phyloP scores from a whole-genome alignment of 2,113 vertebrate species.

The Grammomys surdaster region DNA sequence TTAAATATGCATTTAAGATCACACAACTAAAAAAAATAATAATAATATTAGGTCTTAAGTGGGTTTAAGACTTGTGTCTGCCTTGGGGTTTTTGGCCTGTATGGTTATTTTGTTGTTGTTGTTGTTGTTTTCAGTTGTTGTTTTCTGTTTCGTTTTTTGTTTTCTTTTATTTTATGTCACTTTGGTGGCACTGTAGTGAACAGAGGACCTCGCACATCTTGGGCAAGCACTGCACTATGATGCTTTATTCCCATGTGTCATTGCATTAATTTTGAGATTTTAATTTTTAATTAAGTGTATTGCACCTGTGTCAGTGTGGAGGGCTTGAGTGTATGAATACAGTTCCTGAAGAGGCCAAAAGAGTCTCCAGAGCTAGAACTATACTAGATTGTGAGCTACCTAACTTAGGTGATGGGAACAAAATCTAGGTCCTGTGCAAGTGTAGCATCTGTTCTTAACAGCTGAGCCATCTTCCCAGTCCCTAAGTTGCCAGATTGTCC shows the following conservation, averaged over 20 bases:
- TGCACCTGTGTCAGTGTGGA: not conserved
- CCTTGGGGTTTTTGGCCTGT: no score
- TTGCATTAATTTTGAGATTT: no score
- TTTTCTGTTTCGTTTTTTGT: no score
- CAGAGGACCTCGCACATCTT: not conserved
- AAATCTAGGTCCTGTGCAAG: no score
- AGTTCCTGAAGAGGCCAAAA: not conserved
- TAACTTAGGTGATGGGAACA: not conserved
- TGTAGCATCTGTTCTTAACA: not conserved
- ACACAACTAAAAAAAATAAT: not conserved
- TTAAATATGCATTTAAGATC: slow-evolving; percentile 41
- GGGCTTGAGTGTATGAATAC: not conserved
- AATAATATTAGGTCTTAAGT: not conserved
- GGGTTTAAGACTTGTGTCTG: not conserved
- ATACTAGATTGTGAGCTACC: not conserved
- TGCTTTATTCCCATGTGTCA: no score
- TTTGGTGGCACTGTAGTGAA: not conserved
- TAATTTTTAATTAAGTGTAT: not conserved
- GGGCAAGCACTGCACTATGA: no score
- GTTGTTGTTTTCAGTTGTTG: not conserved
- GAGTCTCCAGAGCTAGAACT: not conserved
- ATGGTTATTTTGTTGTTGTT: not conserved
- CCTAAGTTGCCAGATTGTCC: not conserved
- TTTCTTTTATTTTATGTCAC: not conserved
- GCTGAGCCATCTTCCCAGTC: not conserved